Percentiles rank a stretch among this genome's conserved stretches.
Conservation (phyloP, 2,113 vertebrate species). For the Periophthalmodon schlosseri region DNA sequence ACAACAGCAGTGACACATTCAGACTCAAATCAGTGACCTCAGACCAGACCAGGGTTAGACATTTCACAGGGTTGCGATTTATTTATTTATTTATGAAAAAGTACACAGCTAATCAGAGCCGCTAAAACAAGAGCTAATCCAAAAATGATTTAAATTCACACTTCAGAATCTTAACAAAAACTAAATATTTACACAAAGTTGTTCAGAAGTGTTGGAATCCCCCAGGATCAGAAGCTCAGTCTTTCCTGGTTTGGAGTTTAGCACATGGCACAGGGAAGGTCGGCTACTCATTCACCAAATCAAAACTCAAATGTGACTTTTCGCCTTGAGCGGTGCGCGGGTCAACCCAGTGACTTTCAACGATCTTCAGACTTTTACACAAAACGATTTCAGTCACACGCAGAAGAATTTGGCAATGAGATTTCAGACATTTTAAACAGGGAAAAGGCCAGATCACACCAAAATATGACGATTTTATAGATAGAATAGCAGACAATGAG, state of each 20-base stretch:
- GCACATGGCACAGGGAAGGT: slow-evolving; percentile 1
- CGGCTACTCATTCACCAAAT: neutral
- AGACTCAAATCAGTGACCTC: neutral
- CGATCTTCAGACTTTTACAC: neutral
- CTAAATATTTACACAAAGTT: neutral
- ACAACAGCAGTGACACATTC: neutral
- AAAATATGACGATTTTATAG: neutral
- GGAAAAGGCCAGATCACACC: neutral
- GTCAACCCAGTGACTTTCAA: neutral
- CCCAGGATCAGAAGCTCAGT: too few species aligned
- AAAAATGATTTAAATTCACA: neutral
- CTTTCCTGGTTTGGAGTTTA: neutral
- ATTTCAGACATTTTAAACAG: slow-evolving; percentile 18
- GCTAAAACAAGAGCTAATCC: neutral
- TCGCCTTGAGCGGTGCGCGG: slow-evolving; percentile 29
- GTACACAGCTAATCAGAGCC: neutral
- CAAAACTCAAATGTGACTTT: neutral
- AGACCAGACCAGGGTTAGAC: neutral
- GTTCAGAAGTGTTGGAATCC: neutral
- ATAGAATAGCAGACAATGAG: neutral
- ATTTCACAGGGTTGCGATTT: neutral
- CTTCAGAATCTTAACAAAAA: neutral
- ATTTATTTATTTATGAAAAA: neutral
- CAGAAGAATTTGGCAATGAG: slow-evolving; percentile 61
- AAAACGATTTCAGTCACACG: neutral